Evolutionary conservation across 2,113 vertebrate species (phyloP).

Genomic region (Erythrolamprus reginae): DNA sequence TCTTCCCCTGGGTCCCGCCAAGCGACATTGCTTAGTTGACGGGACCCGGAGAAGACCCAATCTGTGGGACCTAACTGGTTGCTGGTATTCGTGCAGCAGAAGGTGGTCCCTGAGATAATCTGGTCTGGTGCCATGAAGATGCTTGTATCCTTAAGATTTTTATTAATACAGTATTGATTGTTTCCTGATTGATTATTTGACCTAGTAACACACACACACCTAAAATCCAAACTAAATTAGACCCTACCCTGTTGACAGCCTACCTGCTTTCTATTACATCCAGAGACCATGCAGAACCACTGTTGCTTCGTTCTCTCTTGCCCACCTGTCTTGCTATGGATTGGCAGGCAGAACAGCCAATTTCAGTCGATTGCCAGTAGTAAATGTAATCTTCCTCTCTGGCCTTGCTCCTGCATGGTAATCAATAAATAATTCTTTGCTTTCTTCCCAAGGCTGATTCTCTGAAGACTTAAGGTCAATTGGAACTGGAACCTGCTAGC

Average conservation of each 20-base stretch:
- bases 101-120: too few species aligned
- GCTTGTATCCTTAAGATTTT: too few species aligned
- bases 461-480: neutral
- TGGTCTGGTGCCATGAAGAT: too few species aligned
- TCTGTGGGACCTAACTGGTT: too few species aligned
- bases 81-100: too few species aligned
- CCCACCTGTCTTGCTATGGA: neutral
- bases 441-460: neutral
- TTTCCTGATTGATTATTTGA: too few species aligned
- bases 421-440: neutral
- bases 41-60: too few species aligned
- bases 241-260: neutral
- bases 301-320: neutral
- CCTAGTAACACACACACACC: too few species aligned
- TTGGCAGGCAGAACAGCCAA: neutral
- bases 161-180: too few species aligned
- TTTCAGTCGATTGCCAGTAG: neutral
- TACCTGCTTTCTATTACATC: neutral
- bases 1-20: too few species aligned
- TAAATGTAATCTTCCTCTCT: neutral
- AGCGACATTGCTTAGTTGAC: too few species aligned
- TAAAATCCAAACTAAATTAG: neutral
- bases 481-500: neutral
- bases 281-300: neutral
- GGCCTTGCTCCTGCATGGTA: neutral